Conservation (phyloP, 2,797 vertebrate genomes). For the Oreochromis grahami region DNA sequence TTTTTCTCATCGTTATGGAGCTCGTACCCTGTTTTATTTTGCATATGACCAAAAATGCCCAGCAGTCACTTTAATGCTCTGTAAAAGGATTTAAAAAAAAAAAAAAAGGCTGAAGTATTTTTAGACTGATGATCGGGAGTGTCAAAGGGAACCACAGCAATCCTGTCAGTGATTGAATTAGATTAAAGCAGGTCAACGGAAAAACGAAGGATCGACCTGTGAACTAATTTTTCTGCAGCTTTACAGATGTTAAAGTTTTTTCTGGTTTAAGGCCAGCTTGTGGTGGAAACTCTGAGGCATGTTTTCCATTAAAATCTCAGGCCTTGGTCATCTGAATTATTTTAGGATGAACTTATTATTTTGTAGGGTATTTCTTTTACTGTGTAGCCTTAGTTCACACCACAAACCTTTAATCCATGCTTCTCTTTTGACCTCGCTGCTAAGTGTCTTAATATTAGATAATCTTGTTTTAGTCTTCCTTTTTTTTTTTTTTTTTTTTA, state of each 20-base stretch:
- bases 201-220: background rate
- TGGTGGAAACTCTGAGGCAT: background rate
- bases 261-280: background rate
- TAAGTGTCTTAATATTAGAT: background rate
- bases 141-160: background rate
- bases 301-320: background rate
- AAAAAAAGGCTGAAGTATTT: background rate
- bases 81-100: background rate
- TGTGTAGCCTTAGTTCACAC: background rate
- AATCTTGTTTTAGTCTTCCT: rapidly evolving
- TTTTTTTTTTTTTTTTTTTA: rapidly evolving
- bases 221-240: background rate
- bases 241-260: background rate
- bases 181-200: background rate
- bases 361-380: background rate
- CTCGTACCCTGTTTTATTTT: background rate
- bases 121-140: background rate
- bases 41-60: background rate
- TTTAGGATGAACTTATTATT: background rate
- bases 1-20: background rate
- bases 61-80: background rate
- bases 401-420: background rate
- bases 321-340: background rate
- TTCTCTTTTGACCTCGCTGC: background rate
- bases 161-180: background rate